Base-by-base conservation (phyloP, 1,140 invertebrate genomes). In the Nilaparvata lugens region DNA sequence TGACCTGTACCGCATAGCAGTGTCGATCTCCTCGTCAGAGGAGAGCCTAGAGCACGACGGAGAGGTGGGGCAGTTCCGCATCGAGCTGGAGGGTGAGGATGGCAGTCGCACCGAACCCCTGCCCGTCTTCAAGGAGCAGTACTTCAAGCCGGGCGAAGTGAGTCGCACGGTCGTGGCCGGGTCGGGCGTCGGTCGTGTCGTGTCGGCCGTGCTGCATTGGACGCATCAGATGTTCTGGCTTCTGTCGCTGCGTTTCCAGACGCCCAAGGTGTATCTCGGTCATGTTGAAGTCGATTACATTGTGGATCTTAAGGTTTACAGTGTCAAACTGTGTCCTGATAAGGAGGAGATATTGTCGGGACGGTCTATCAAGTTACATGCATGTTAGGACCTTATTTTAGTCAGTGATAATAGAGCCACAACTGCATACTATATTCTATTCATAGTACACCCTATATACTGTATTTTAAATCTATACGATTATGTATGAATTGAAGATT, bases 211-310 rank as follows among this genome's bases (percentile, higher is more conserved):
- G 62, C 78, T 92, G 1, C 80, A 85, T 64, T 92, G 88, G 88
- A 89, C 89, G 64, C 81, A 85, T 61, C 84, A 83, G 1, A 89
- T 82, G 56, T 80, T 91, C 60, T 92, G 91, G 72, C 88, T 89
- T 0, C 78, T 92, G 40, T 91, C 88, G 0, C 92, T 89, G 89
- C 76, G 89, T 58, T 72, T 91, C 7, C 78, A 84, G 56, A 81
- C 81, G 16, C 85, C 89, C 0, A 80, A 81, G 56, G 81, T 87
- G 40, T 87, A 84, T 65, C 72, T 91, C 25, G 81, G 84, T 28
- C 83, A 82, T 51, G 70, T 91, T n/a, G 80, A 79, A 18, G 73
- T 90, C 31, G 84, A 86, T 58, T 58, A 57, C 38, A 62, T 67
- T 16, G 57, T 62, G 7, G 55, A 60, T 35, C 13, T 35, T 6